Evolutionary conservation across 2,888 invertebrate genomes (phyloP).

Genomic region (Crepidodera aurea): DNA sequence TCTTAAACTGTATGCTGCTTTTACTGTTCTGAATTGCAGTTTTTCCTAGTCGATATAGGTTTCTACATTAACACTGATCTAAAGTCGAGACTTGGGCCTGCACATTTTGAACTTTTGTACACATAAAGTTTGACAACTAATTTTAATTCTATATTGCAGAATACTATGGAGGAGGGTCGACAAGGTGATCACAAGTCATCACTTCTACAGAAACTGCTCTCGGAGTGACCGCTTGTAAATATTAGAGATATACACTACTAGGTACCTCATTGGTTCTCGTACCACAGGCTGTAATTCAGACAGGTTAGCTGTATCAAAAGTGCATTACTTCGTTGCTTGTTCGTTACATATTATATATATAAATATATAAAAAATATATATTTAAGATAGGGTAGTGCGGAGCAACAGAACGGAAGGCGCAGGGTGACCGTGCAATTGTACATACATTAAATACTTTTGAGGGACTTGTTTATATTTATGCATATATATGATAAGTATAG

Average conservation of each 20-base stretch:
- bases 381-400: conserved; percentile 57
- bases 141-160: conserved; percentile 63
- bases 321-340: conserved; percentile 63
- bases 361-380: conserved; percentile 30
- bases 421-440: conserved; percentile 62
- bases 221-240: conserved; percentile 66
- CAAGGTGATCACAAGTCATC: conserved; percentile 82
- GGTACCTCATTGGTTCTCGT: conserved; percentile 62
- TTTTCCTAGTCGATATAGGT: too few species aligned
- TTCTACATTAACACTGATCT: too few species aligned
- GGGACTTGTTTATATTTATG: conserved; percentile 71
- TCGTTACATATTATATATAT: conserved; percentile 47
- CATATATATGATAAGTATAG: conserved; percentile 60
- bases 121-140: not conserved
- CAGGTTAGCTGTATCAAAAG: conserved; percentile 63
- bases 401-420: conserved; percentile 52
- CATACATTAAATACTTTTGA: conserved; percentile 53
- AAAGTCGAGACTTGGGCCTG: not conserved
- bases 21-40: not conserved
- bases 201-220: conserved; percentile 84
- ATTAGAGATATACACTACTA: conserved; percentile 63
- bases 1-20: not conserved
- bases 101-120: not conserved
- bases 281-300: conserved; percentile 63
- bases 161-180: conserved; percentile 77